phyloP scores from a whole-genome alignment of 2,888 invertebrate species.

The Taenaris catops region DNA sequence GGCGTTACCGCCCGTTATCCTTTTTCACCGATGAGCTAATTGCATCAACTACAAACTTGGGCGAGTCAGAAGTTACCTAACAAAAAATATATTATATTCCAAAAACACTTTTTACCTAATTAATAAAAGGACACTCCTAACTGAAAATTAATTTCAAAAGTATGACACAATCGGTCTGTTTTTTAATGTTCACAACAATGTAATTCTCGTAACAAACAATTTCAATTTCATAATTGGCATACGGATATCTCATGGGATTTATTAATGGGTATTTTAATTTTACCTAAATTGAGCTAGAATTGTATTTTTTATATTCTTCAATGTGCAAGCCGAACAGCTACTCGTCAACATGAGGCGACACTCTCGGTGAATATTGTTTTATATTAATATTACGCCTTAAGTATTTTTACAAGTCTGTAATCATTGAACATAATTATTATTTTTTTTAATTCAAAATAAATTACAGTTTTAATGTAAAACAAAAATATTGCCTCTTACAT shows the following conservation, averaged over 20 bases:
- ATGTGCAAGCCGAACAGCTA: conserved; percentile 17
- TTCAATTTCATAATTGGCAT: conserved; percentile 37
- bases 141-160: conserved; percentile 8
- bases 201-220: conserved; percentile 29
- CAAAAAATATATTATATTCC: background rate
- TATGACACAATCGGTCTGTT: conserved; percentile 5
- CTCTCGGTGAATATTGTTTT: conserved; percentile 27
- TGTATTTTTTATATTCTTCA: conserved; percentile 14
- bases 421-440: no score
- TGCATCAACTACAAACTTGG: background rate
- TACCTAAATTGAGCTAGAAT: conserved; percentile 26
- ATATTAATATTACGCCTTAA: no score
- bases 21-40: background rate
- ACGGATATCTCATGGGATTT: conserved; percentile 30
- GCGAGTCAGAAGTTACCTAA: background rate
- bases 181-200: conserved; percentile 14
- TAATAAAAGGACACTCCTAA: conserved; percentile 7
- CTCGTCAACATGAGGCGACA: conserved; percentile 33
- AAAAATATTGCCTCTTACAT: no score
- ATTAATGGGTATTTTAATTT: conserved; percentile 22
- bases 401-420: no score
- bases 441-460: no score
- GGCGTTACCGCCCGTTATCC: no score
- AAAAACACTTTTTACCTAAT: conserved; percentile 2
- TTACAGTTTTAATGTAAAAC: no score